These are phyloP conservation scores for Tympanuchus pallidicinctus DNA, from an alignment of 2,113 vertebrate genomes.

Conservation along the genomic window DNA sequence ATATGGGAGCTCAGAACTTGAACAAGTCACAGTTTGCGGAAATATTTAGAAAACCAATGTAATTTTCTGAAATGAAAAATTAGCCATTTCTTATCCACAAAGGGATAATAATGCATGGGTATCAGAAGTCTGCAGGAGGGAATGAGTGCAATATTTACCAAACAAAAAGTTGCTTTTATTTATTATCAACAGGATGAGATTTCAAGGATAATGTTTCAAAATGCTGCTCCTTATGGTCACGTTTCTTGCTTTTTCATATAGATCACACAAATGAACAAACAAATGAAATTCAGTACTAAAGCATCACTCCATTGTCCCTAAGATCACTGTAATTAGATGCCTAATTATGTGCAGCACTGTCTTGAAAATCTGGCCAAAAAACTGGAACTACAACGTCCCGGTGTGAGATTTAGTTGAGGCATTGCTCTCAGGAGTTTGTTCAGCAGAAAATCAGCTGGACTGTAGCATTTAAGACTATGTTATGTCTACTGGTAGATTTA, in stretches of 20 bases:
- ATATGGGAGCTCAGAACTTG: not conserved
- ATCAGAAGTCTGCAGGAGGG: not conserved
- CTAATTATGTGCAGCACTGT: not conserved
- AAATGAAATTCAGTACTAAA: not conserved
- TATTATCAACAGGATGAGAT: not conserved
- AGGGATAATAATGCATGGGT: not conserved
- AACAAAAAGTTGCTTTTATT: not conserved
- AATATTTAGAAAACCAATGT: not conserved
- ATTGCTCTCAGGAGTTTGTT: not conserved
- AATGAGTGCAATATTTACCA: not conserved
- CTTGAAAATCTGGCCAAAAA: not conserved
- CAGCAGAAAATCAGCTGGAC: not conserved
- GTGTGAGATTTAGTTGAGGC: not conserved
- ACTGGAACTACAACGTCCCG: not conserved
- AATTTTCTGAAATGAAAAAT: not conserved
- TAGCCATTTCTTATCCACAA: not conserved
- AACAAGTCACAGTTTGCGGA: not conserved
- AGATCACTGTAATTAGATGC: not conserved
- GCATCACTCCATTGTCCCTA: not conserved
- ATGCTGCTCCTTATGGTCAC: not conserved
- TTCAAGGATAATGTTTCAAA: not conserved
- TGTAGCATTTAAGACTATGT: not conserved
- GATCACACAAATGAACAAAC: not conserved
- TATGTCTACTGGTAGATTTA: not conserved
- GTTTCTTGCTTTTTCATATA: not conserved